Percentiles rank a stretch among this genome's conserved stretches.
phyloP scores from a whole-genome alignment of 2,797 vertebrate species.

The Melanotaenia parkinsoni region DNA sequence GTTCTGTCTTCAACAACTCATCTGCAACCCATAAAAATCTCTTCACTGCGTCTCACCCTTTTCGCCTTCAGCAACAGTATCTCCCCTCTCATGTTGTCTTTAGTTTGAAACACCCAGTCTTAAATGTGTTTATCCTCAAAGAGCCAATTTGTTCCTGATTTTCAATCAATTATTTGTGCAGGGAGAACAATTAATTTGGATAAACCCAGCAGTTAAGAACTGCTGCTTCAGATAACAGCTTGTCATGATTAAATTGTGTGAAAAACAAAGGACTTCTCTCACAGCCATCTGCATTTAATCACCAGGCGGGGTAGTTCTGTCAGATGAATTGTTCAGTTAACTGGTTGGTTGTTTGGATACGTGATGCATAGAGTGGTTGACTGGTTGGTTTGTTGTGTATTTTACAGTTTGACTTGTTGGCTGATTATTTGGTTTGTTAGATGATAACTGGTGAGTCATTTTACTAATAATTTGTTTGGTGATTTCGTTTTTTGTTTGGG shows the following conservation, averaged over 20 bases:
- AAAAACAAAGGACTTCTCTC: conserved; percentile 35
- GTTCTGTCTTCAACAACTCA: conserved; percentile 26
- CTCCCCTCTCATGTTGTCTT: conserved; percentile 16
- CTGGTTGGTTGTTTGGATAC: not conserved
- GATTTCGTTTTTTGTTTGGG: not conserved
- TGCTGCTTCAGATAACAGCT: conserved; percentile 28
- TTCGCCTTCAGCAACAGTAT: conserved; percentile 16
- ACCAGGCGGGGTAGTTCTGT: conserved; percentile 14
- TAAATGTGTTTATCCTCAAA: conserved; percentile 40
- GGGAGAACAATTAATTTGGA: conserved; percentile 52
- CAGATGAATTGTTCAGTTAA: not conserved
- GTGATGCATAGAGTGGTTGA: not conserved
- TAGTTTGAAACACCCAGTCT: conserved; percentile 27
- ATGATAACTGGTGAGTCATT: not conserved
- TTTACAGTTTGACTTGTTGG: not conserved
- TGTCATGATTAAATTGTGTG: conserved; percentile 30
- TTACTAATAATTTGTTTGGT: not conserved
- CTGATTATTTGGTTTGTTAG: not conserved
- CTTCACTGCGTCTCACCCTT: conserved; percentile 6
- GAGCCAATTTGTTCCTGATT: conserved; percentile 48
- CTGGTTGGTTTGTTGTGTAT: conserved; percentile 3
- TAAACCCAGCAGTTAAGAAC: conserved; percentile 45
- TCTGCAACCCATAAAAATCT: conserved; percentile 29
- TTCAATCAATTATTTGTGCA: conserved; percentile 59
- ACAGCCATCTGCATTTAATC: conserved; percentile 34